phyloP scores from a whole-genome alignment of 2,113 vertebrate species.

The Python bivittatus region DNA sequence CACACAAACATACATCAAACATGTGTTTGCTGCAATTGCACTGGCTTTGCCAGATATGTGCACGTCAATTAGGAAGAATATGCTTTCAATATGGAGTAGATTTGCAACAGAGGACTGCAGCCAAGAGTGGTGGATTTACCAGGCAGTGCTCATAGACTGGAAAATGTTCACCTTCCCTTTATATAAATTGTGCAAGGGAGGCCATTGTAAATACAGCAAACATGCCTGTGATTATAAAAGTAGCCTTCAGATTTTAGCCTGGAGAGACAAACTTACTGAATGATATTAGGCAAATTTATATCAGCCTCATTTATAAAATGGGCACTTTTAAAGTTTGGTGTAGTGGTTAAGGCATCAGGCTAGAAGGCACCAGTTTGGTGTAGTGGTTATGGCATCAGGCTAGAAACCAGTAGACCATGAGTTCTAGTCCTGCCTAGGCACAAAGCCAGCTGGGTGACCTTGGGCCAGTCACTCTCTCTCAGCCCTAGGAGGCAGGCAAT shows the following conservation, averaged over 20 bases:
- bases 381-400: no score
- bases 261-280: neutral
- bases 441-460: no score
- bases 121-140: neutral
- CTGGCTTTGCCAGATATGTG: neutral
- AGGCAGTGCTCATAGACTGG: neutral
- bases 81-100: neutral
- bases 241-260: neutral
- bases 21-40: neutral
- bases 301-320: neutral
- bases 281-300: neutral
- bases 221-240: neutral
- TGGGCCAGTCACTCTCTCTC: no score
- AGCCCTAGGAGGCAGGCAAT: neutral
- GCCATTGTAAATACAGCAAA: neutral
- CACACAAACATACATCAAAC: neutral
- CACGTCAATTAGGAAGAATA: neutral
- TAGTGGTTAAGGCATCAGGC: neutral
- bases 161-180: neutral
- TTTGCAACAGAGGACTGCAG: neutral
- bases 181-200: neutral
- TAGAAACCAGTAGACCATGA: no score
- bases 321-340: neutral
- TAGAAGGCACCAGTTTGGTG: neutral
- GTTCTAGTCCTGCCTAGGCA: no score